Evolutionary conservation across 53 echinoderm and acorn worm genomes (phyloP).

Genomic region (Apostichopus leukothele): DNA sequence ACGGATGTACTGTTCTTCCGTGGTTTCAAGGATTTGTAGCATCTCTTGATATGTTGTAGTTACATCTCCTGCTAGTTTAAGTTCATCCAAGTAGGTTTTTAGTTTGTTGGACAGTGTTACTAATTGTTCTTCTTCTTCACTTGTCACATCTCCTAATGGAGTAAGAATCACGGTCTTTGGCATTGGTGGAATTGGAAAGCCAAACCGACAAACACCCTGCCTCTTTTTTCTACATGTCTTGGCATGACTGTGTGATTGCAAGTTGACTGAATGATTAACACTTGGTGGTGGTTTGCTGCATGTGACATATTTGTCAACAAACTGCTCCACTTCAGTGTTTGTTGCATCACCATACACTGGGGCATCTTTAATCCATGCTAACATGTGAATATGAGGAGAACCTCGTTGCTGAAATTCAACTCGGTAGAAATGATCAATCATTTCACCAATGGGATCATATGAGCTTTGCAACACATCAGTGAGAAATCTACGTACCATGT

Average conservation of each 20-base stretch:
- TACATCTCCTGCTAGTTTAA: conserved; percentile 30
- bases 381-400: too few relatives aligned
- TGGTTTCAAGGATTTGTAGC: conserved; percentile 32
- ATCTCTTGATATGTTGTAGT: conserved; percentile 18
- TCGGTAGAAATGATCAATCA: too few relatives aligned
- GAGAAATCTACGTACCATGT: conserved; percentile 46
- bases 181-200: conserved; percentile 41
- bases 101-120: not conserved
- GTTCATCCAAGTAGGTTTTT: not conserved
- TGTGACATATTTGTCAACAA: too few relatives aligned
- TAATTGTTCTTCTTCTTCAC: not conserved
- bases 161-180: not conserved
- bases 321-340: too few relatives aligned
- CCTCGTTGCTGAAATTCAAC: too few relatives aligned
- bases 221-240: conserved; percentile 44
- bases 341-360: too few relatives aligned
- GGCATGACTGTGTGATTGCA: conserved; percentile 35
- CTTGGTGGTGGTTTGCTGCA: not conserved
- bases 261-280: conserved; percentile 11
- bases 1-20: conserved; percentile 46
- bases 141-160: conserved; percentile 25
- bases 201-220: conserved; percentile 39
- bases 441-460: not conserved
- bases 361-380: too few relatives aligned
- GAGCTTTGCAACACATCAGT: conserved; percentile 22